Evolutionary conservation across 2,888 invertebrate species (phyloP), one percentile per base, ranked within the genome.

Genomic region (Tetheella fluctuosa): DNA sequence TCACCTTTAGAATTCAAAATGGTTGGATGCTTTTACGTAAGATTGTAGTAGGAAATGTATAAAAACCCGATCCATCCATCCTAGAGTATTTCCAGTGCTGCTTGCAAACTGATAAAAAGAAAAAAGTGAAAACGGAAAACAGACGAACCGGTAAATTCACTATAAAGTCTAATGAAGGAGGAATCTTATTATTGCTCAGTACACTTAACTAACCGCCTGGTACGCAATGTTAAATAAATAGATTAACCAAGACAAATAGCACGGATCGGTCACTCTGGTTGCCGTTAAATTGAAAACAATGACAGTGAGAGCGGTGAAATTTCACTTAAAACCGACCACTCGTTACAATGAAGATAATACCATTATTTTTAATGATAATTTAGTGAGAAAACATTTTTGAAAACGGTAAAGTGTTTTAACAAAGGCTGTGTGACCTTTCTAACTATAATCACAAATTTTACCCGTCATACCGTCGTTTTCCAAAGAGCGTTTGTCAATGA

Each of bases 211-310:
- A 42, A 8, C 42, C 17, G 42, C 15, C n/a, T 39, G 17, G 48
- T 48, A 20, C 20, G 20, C 42, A n/a, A 42, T 42, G 42, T 42
- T 42, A 42, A 42, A 42, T 42, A 42, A 42, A 42, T 48, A 20
- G 42, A 65, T 63, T 64, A 56, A 52, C 28, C 17, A 59, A 67
- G 37, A 59, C 54, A 69, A 76, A 79, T 76, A 74, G 80, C 73
- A 70, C 76, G 77, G 59, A 76, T 78, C 78, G 70, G 77, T 76
- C 73, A 48, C 48, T 69, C 69, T 42, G 62, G 64, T 66, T 60
- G 52, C 67, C 69, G 67, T 68, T 71, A 68, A 73, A 73, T 69
- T 67, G 60, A 68, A 68, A 70, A 73, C 69, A 76, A 74, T 62
- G 64, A 63, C 68, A 73, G 75, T 73, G 68, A 63, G 64, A 66